Conservation (phyloP, 2,113 vertebrate genomes). For the Alexandromys fortis region DNA sequence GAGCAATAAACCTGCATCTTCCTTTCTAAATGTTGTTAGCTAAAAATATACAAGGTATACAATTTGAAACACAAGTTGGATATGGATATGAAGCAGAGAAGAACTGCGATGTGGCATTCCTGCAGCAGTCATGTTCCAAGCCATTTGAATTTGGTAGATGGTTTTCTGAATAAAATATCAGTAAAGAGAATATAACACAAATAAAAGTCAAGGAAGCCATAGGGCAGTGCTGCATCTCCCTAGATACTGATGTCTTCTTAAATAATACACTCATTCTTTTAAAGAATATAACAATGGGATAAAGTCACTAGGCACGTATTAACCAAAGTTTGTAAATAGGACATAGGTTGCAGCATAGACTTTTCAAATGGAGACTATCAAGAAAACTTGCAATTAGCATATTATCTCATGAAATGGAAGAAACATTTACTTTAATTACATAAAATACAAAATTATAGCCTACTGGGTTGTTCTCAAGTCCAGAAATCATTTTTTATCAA, state of each 20-base stretch:
- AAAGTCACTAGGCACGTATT: not conserved
- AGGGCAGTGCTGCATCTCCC: not conserved
- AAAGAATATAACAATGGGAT: not conserved
- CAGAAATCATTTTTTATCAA: not conserved
- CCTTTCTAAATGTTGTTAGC: not conserved
- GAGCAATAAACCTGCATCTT: not conserved
- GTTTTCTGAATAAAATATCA: constrained; percentile 57
- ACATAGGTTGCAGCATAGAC: not conserved
- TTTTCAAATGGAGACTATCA: not conserved
- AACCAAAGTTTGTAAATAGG: constrained; percentile 4
- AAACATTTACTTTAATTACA: not conserved
- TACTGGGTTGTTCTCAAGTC: not conserved
- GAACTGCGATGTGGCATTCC: constrained; percentile 28
- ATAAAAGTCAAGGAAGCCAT: not conserved
- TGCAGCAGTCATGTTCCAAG: not conserved
- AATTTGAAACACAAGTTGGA: not conserved
- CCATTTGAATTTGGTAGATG: constrained; percentile 19
- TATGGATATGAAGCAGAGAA: not conserved
- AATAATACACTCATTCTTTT: constrained; percentile 27
- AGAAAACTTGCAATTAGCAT: not conserved
- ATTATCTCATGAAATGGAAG: constrained; percentile 9
- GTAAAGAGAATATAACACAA: constrained; percentile 10
- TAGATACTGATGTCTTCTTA: not conserved
- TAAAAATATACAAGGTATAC: not conserved
- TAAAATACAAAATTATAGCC: not conserved